A percentile compares a stretch with the other conserved stretches of the same genome.
Conservation (phyloP, 2,797 vertebrate genomes). For the Gila robusta region DNA sequence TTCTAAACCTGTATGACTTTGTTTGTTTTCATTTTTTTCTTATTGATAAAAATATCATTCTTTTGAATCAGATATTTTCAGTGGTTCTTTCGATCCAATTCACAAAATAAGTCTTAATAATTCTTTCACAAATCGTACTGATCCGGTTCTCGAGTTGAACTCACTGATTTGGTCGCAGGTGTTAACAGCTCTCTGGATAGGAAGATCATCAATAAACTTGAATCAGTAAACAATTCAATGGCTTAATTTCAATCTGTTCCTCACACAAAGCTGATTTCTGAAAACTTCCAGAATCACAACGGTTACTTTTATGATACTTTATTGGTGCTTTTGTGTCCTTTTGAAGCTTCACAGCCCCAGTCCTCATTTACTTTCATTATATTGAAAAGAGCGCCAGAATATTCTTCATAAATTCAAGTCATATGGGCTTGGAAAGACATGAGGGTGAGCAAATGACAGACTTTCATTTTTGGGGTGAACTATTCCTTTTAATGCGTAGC, state of each 20-base stretch:
- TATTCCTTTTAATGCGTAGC: background rate
- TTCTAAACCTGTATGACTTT: background rate
- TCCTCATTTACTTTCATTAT: background rate
- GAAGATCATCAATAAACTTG: background rate
- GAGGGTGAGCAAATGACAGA: background rate
- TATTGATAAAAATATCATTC: background rate
- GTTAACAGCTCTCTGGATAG: too few species aligned
- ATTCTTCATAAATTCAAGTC: constrained; percentile 3
- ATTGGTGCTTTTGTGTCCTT: background rate
- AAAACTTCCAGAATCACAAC: background rate
- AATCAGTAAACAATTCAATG: background rate
- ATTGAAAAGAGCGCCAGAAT: background rate
- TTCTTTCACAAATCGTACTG: background rate
- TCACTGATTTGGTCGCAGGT: background rate
- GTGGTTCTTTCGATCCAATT: background rate
- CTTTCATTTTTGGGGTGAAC: background rate
- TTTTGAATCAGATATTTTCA: background rate
- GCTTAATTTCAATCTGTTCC: background rate
- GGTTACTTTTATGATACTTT: background rate
- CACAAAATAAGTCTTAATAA: background rate
- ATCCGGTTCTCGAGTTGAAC: background rate
- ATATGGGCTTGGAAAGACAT: background rate
- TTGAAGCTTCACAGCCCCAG: constrained; percentile 7
- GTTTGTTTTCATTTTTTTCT: too few species aligned
- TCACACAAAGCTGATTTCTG: background rate